Percentiles rank a stretch among this genome's conserved stretches.
These are phyloP conservation scores for Germaria angustata DNA, from an alignment of 2,888 invertebrate genomes.

Conservation along the genomic window DNA sequence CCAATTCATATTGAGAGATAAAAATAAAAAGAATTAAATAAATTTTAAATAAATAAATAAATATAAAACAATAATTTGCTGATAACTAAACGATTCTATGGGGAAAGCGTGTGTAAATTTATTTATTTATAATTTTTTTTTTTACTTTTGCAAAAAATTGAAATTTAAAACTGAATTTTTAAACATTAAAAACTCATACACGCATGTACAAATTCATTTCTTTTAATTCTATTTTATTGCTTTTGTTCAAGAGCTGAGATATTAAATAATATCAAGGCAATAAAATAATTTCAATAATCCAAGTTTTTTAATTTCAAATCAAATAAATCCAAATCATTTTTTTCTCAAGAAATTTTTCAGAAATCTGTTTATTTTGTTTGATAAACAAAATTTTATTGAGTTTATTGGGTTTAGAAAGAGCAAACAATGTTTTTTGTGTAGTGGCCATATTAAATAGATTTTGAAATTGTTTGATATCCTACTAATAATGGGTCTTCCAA, in stretches of 20 bases:
- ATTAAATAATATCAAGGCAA: not conserved
- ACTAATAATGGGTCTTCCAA: no score
- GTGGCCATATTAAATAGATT: not conserved
- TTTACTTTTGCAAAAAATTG: constrained; percentile 3
- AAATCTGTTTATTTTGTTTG: not conserved
- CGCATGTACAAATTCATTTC: constrained; percentile 2
- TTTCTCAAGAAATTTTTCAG: not conserved
- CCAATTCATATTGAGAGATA: constrained; percentile 27
- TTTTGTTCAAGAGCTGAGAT: not conserved
- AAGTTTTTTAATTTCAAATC: not conserved
- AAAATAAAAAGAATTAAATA: constrained; percentile 4
- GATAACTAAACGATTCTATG: not conserved
- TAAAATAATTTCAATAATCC: not conserved
- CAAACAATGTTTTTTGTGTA: not conserved
- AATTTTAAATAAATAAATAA: constrained; percentile 47
- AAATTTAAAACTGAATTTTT: constrained; percentile 34
- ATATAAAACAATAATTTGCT: constrained; percentile 28
- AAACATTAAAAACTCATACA: constrained; percentile 13
- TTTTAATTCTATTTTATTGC: not conserved
- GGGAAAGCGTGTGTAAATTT: constrained; percentile 10
- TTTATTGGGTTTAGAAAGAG: not conserved
- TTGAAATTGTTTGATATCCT: not conserved
- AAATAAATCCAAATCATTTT: not conserved
- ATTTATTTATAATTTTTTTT: not conserved
- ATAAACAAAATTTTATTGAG: not conserved